Evolutionary conservation across 2,797 vertebrate species (phyloP), one percentile per base, ranked within the genome.

Genomic region (Adelosebastes latens): DNA sequence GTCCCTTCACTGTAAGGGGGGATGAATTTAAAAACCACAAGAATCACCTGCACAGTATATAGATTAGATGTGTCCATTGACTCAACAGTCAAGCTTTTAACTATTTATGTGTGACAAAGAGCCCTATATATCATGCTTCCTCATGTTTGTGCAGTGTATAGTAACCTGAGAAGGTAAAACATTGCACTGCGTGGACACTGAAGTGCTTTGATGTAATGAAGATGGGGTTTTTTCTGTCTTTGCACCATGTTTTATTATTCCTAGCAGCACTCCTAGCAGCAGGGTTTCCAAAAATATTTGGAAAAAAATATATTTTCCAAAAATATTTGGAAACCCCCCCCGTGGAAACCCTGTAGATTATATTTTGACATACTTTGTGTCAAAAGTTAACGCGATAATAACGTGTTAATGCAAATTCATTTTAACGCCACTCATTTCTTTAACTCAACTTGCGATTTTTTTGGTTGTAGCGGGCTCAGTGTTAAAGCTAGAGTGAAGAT

Each of bases 221-320:
- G 65, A 56, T 24, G 10, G 1, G 5, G 25, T 68, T 76, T 66
- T 55, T 24, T 52, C 10, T 55, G 24, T 71, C 52, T 78, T 84
- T 79, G 68, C 75, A 56, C 66, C 71, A 75, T 5, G 14, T 77
- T 77, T 75, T 56, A 75, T 59, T 65, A 72, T 72, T 83, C 39
- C 22, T 10, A 13, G 60, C 76, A 85, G 27, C 27, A 59, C 49
- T 70, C 11, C 14, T 70, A 27, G 25, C 25, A 27, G 25, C 25
- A 86, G 11, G 14, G 39, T 79, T 77, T 84, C 66, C 49, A 56
- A 75, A 88, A 86, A 81, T 71, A 36, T 64, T 39, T 59, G 6
- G 24, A 63, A 71, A 24, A 27, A 27, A 27, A 27, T 27, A 27
- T 27, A 27, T 27, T 27, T 27, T 27, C 25, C 25, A 27, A 27